Evolutionary conservation across 2,797 vertebrate species (phyloP).

Genomic region (Calcarius lapponicus): DNA sequence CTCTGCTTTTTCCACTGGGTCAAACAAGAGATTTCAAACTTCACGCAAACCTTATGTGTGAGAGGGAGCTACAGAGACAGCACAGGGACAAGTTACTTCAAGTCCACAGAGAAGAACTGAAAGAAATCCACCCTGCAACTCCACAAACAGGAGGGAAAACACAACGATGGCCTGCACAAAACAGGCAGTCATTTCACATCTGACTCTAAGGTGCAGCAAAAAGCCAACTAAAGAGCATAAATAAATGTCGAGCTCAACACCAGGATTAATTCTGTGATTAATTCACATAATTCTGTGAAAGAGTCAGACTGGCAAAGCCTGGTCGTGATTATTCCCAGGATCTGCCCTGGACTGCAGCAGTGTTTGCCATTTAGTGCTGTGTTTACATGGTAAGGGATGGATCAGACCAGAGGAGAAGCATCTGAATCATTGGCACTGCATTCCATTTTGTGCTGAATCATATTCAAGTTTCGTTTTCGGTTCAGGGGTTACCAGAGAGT

Average conservation of each 20-base stretch:
- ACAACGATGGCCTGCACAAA: constrained; percentile 56
- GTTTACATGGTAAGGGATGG: constrained; percentile 75
- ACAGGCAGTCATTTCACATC: constrained; percentile 65
- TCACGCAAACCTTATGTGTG: constrained; percentile 37
- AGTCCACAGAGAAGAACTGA: constrained; percentile 64
- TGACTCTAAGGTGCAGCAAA: constrained; percentile 67
- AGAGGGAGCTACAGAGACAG: constrained; percentile 17
- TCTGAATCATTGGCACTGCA: constrained; percentile 76
- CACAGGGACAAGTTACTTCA: constrained; percentile 63
- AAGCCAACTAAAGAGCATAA: constrained; percentile 67
- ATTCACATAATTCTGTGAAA: constrained; percentile 56
- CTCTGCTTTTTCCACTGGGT: constrained; percentile 74
- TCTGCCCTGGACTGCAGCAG: constrained; percentile 54
- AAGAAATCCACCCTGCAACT: constrained; percentile 64
- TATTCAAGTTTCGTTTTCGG: constrained; percentile 79
- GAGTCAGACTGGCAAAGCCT: constrained; percentile 61
- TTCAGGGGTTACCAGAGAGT: constrained; percentile 73
- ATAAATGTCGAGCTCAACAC: constrained; percentile 62
- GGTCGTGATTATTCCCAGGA: constrained; percentile 68
- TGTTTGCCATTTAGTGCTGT: constrained; percentile 66
- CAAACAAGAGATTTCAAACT: constrained; percentile 67
- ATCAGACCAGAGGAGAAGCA: constrained; percentile 72
- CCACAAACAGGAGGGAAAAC: constrained; percentile 64
- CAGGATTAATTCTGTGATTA: constrained; percentile 53
- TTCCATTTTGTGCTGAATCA: constrained; percentile 79